Conservation (phyloP, 2,113 vertebrate species). For the Ginglymostoma cirratum region DNA sequence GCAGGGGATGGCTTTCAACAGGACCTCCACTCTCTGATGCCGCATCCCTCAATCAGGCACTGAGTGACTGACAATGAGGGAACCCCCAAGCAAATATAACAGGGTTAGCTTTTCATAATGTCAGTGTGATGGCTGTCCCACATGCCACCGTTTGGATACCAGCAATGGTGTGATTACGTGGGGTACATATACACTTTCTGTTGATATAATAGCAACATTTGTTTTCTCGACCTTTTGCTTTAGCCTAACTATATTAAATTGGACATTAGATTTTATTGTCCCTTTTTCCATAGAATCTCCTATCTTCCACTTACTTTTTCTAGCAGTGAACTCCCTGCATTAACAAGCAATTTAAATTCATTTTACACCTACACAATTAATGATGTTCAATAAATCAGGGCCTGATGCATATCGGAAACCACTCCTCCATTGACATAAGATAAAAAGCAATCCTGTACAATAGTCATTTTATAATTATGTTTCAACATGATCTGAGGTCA, state of each 20-base stretch:
- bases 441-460: not conserved
- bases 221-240: not conserved
- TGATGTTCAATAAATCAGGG: not conserved
- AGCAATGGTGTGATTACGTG: not conserved
- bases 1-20: too few relatives aligned
- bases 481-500: not conserved
- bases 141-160: not conserved
- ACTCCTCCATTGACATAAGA: not conserved
- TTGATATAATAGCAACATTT: too few relatives aligned
- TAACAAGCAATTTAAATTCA: not conserved
- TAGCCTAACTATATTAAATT: not conserved
- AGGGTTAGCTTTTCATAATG: too few relatives aligned
- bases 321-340: not conserved
- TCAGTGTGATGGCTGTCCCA: too few relatives aligned
- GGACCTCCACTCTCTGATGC: too few relatives aligned
- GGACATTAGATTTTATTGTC: not conserved
- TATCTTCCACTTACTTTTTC: not conserved
- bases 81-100: too few relatives aligned
- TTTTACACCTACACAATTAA: not conserved
- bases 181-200: too few relatives aligned
- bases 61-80: too few relatives aligned
- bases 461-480: not conserved
- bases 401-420: not conserved
- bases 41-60: too few relatives aligned
- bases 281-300: not conserved